phyloP scores from a whole-genome alignment of 2,797 vertebrate species.

The Microtus californicus region DNA sequence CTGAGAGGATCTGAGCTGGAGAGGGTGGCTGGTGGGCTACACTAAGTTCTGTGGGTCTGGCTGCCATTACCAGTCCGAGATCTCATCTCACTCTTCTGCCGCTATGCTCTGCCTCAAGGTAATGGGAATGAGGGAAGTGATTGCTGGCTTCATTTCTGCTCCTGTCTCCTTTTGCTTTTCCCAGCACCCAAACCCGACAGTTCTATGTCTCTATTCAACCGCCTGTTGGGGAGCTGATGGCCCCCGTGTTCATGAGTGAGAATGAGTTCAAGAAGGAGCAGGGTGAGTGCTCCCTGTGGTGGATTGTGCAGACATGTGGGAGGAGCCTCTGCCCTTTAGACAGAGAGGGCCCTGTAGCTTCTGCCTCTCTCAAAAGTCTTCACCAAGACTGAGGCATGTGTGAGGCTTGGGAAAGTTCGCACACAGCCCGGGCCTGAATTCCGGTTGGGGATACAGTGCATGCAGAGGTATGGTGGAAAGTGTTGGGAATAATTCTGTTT shows the following conservation, averaged over 20 bases:
- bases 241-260: constrained; percentile 95
- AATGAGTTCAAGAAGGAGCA: constrained; percentile 98
- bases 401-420: not conserved
- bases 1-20: not conserved
- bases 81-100: not conserved
- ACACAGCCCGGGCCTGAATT: not conserved
- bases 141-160: not conserved
- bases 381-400: not conserved
- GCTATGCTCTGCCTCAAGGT: not conserved
- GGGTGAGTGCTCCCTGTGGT: constrained; percentile 88
- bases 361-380: not conserved
- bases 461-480: not conserved
- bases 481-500: not conserved
- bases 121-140: not conserved
- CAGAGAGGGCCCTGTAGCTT: not conserved
- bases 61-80: not conserved
- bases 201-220: constrained; percentile 98
- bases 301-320: accelerated
- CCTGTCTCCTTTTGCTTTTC: not conserved
- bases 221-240: constrained; percentile 97
- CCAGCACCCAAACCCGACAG: constrained; percentile 94
- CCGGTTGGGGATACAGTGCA: not conserved
- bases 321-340: not conserved
- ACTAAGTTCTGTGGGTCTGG: too few species aligned
- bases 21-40: not conserved